Conservation (phyloP, 1,140 invertebrate genomes). For the Xylocopa sonorina region DNA sequence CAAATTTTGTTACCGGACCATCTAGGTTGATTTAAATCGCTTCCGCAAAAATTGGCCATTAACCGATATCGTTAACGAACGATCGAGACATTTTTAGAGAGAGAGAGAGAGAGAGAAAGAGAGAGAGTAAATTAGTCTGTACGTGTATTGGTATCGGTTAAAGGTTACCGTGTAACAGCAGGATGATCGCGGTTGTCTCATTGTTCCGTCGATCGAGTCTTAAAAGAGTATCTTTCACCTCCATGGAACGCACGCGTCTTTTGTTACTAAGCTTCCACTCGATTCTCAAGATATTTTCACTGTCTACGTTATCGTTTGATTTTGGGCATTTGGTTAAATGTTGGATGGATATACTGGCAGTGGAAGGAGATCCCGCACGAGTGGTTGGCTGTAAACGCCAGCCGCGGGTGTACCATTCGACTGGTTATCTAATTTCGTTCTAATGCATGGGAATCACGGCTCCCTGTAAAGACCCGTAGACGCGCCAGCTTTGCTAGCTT, state of each 20-base stretch:
- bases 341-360: conserved; percentile 65
- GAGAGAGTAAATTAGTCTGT: neutral
- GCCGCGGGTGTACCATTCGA: conserved; percentile 74
- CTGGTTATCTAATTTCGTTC: conserved; percentile 73
- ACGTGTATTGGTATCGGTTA: conserved; percentile 28
- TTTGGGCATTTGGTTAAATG: conserved; percentile 52
- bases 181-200: neutral
- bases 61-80: conserved; percentile 12
- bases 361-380: conserved; percentile 63
- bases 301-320: conserved; percentile 50
- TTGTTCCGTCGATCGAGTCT: neutral
- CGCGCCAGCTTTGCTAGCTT: conserved; percentile 37
- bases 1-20: neutral
- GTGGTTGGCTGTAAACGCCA: conserved; percentile 67
- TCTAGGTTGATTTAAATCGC: neutral
- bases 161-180: conserved; percentile 11
- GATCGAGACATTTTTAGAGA: neutral
- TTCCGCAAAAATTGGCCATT: conserved; percentile 29
- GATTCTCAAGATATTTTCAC: conserved; percentile 2
- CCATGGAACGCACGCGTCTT: conserved; percentile 16
- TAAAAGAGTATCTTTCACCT: neutral
- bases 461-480: conserved; percentile 5
- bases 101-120: neutral
- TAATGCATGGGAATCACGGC: conserved; percentile 63
- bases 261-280: neutral